phyloP scores from a whole-genome alignment of 1,140 invertebrate species.

The Chironomus striatipennis region DNA sequence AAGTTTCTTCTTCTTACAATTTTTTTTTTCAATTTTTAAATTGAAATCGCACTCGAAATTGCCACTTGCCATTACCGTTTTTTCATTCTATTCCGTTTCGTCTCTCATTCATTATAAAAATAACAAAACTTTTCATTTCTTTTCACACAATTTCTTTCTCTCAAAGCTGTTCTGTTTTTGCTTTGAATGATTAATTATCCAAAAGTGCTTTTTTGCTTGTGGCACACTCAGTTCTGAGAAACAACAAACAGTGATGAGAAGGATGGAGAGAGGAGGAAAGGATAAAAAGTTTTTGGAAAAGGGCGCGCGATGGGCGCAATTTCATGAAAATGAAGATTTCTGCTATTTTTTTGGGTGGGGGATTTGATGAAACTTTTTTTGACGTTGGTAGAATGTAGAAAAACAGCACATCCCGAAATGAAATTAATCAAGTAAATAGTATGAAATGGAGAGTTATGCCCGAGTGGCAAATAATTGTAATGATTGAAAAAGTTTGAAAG shows the following conservation, averaged over 20 bases:
- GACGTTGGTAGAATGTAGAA: too few relatives aligned
- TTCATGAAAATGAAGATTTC: neutral
- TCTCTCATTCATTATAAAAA: too few relatives aligned
- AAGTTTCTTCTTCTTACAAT: neutral
- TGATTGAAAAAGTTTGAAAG: too few relatives aligned
- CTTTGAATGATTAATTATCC: constrained; percentile 20
- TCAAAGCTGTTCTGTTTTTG: constrained; percentile 7
- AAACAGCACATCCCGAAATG: neutral
- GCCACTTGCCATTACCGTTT: neutral
- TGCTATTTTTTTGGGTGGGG: neutral
- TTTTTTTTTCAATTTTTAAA: constrained; percentile 13
- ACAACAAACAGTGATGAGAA: neutral
- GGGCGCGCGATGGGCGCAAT: neutral
- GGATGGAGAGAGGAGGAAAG: neutral
- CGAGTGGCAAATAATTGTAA: neutral
- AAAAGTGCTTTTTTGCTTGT: constrained; percentile 20
- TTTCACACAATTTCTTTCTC: neutral
- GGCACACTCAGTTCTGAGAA: neutral
- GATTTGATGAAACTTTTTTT: too few relatives aligned
- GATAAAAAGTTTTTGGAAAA: neutral
- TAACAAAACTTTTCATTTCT: neutral
- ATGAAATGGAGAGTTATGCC: neutral
- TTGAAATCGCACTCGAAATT: constrained; percentile 1
- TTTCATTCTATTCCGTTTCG: too few relatives aligned
- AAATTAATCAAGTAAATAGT: constrained; percentile 6